Base-by-base conservation (phyloP, 2,888 invertebrate species). In the Eustalomyia histrio region DNA sequence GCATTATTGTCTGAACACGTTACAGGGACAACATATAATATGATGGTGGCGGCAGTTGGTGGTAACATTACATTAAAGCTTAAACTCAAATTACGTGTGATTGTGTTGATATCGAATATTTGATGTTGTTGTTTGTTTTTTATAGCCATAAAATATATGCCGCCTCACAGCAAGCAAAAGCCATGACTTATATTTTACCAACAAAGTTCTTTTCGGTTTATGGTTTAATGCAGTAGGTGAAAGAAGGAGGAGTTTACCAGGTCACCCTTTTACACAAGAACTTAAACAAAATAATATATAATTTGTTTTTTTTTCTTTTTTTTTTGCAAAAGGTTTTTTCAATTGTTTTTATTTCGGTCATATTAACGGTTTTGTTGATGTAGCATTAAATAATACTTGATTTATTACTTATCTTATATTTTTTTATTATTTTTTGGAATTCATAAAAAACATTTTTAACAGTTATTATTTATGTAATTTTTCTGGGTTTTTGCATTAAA, bases 31-130 rank as follows among this genome's bases (percentile, higher is more conserved):
- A 47, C 47, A 35, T 35, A 53, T 12, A 2, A 33, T 33, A 60
- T 60, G 60, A 53, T 21, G 53, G 18, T 43, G 21, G 18, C 29
- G 29, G 58, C 9, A 16, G 24, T 53, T 53, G 35, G 43, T 55
- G 61, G 55, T 50, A 72, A 72, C 67, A 72, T 57, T 57, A 68
- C 24, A 52, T 43, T 71, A 39, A 61, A 58, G 58, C 68, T 53
- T 63, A 57, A 58, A 68, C 52, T 67, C 50, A 76, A 72, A 71
- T 68, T 80, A 80, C 76, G 75, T 80, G 80, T 57, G 72, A 76
- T 72, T 76, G 71, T 29, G 69, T 18, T 43, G 21, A 65, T 65
- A 71, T 61, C 24, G 14, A 43, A 17, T 43, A 57, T 39, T 14
- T 39, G 12, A 39, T 39, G 39, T 47, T n/a, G 43, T 47, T 71